phyloP scores from a whole-genome alignment of 2,113 vertebrate species.

The Mustelus asterias region DNA sequence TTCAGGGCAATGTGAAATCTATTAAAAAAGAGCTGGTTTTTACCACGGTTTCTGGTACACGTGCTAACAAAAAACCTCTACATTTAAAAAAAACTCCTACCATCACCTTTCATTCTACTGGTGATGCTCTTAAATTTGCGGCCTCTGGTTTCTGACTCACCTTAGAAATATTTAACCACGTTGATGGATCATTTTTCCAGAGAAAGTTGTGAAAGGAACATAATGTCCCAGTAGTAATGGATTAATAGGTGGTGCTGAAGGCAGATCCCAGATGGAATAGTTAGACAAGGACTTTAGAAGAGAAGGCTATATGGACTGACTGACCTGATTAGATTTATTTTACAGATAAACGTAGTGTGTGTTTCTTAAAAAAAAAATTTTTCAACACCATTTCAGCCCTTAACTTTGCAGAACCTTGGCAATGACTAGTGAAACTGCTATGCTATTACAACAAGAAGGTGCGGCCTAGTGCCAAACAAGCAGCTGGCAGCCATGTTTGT shows the following conservation, averaged over 20 bases:
- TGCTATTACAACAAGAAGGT: not conserved
- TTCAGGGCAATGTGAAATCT: not conserved
- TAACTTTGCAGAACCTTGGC: not conserved
- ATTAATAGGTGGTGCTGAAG: not conserved
- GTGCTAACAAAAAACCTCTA: not conserved
- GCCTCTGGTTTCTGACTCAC: not conserved
- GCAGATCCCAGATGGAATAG: not conserved
- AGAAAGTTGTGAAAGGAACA: not conserved
- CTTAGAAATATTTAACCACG: slow-evolving; percentile 18
- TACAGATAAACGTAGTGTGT: not conserved
- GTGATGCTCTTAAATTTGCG: not conserved
- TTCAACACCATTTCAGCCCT: not conserved
- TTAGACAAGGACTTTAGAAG: not conserved
- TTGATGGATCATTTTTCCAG: not conserved
- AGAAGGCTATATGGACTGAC: not conserved
- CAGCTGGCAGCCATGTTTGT: not conserved
- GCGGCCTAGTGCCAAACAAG: not conserved
- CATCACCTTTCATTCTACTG: not conserved
- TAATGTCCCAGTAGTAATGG: not conserved
- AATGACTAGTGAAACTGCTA: not conserved
- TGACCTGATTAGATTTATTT: not conserved
- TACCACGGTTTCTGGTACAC: not conserved
- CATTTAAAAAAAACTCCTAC: not conserved
- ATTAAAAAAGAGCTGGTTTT: not conserved
- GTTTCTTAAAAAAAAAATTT: not conserved